Evolutionary conservation across 2,888 invertebrate genomes (phyloP).

Genomic region (Pristionchus fissidentatus): DNA sequence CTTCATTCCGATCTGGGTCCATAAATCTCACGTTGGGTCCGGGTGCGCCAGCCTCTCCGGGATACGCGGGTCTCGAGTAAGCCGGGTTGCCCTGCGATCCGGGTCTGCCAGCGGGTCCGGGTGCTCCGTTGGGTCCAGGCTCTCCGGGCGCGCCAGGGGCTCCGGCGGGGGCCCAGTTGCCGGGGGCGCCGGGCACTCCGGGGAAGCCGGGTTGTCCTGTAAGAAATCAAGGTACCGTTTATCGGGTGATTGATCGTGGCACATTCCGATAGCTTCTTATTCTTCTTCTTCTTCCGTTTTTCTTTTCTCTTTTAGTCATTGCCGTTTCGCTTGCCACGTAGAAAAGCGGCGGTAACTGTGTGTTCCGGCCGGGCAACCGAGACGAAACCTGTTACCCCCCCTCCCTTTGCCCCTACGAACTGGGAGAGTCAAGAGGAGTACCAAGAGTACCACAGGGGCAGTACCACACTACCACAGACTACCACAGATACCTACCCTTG

Average conservation of each 20-base stretch:
- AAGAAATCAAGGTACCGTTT: background rate
- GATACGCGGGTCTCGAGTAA: slow-evolving; percentile 43
- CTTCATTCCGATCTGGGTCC: too few species aligned
- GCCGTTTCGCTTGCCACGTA: slow-evolving; percentile 27
- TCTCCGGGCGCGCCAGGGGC: slow-evolving; percentile 41
- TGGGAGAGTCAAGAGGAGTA: slow-evolving; percentile 1
- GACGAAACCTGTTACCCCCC: background rate
- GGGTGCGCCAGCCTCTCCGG: slow-evolving; percentile 37
- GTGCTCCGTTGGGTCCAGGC: slow-evolving; percentile 35
- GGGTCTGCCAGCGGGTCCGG: slow-evolving; percentile 45
- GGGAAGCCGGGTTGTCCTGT: slow-evolving; percentile 46
- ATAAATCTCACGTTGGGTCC: slow-evolving; percentile 35
- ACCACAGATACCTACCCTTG: slow-evolving; percentile 16
- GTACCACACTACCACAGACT: background rate
- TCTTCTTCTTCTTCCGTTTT: background rate
- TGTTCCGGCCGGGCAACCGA: slow-evolving; percentile 7
- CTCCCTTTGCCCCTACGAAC: background rate
- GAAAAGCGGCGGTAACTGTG: background rate
- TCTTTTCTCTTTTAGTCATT: background rate
- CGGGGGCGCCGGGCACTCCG: slow-evolving; percentile 42
- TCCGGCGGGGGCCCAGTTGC: slow-evolving; percentile 45
- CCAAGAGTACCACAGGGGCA: background rate
- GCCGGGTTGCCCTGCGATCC: slow-evolving; percentile 46
- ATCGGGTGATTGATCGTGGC: background rate
- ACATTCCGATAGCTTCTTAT: background rate